Percentiles rank a stretch among this genome's conserved stretches.
Evolutionary conservation across 2,888 invertebrate species (phyloP).

Genomic region (Athalia rosae): DNA sequence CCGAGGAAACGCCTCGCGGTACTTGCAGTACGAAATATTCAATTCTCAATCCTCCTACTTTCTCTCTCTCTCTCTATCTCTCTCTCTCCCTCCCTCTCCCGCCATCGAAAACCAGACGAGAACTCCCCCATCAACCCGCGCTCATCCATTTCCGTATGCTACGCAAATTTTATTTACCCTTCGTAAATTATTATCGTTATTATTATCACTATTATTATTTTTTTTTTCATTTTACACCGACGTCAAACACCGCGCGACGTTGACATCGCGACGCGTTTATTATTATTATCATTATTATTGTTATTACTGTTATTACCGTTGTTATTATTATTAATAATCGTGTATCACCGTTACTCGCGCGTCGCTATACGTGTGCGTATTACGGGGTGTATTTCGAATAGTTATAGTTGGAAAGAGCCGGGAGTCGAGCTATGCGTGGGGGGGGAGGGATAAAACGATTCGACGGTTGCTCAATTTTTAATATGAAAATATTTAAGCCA

Average conservation of each 20-base stretch:
- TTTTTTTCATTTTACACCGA: slow-evolving; percentile 56
- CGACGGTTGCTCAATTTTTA: slow-evolving; percentile 26
- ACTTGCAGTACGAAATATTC: slow-evolving; percentile 21
- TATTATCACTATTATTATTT: background rate
- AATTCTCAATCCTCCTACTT: slow-evolving; percentile 35
- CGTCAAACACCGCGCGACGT: slow-evolving; percentile 56
- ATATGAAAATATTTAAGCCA: slow-evolving; percentile 27
- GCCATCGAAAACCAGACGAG: slow-evolving; percentile 33
- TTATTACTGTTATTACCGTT: slow-evolving; percentile 53
- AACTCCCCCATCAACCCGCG: slow-evolving; percentile 50
- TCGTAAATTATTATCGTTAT: slow-evolving; percentile 63
- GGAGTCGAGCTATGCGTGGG: no score
- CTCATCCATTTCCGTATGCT: slow-evolving; percentile 48
- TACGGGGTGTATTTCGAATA: slow-evolving; percentile 21
- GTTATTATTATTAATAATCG: slow-evolving; percentile 62
- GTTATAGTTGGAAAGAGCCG: background rate
- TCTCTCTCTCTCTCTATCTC: slow-evolving; percentile 24
- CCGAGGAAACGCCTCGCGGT: background rate
- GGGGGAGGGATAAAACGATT: background rate
- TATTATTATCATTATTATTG: no score
- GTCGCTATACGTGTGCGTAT: slow-evolving; percentile 43
- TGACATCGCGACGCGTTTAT: slow-evolving; percentile 55
- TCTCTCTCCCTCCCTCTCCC: slow-evolving; percentile 6
- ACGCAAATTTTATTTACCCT: slow-evolving; percentile 62
- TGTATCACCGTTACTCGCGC: slow-evolving; percentile 55